phyloP scores from a whole-genome alignment of 1,140 invertebrate species.

The Macrocentrus cingulum region DNA sequence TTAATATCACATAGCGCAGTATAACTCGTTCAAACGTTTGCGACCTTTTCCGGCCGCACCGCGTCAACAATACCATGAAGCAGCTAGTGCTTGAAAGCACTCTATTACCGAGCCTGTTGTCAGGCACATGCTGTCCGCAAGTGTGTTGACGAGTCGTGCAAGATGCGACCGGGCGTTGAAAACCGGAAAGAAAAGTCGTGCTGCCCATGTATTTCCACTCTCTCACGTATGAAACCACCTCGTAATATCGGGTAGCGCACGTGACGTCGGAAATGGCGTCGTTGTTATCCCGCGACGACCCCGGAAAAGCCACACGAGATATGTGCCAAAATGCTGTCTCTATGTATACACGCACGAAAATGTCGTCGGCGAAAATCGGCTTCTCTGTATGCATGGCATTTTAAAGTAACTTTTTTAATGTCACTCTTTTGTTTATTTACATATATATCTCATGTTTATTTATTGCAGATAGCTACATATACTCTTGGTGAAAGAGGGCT shows the following conservation, averaged over 20 bases:
- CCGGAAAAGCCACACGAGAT: conserved; percentile 22
- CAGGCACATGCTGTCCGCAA: background rate
- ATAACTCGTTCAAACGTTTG: background rate
- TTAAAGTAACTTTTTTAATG: conserved; percentile 49
- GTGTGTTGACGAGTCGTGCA: background rate
- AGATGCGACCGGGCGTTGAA: no score
- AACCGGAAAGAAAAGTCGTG: no score
- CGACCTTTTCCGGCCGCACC: background rate
- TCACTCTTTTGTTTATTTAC: no score
- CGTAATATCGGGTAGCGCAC: conserved; percentile 26
- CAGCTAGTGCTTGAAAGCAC: no score
- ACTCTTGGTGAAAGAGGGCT: no score
- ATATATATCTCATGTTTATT: no score
- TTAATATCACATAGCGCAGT: no score
- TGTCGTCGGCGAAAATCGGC: conserved; percentile 27
- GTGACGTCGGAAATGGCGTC: conserved; percentile 23
- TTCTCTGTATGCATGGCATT: conserved; percentile 50
- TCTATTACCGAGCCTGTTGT: no score
- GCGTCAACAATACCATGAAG: background rate
- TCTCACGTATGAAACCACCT: conserved; percentile 23
- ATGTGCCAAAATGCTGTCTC: conserved; percentile 17
- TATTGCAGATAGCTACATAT: no score
- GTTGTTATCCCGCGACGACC: conserved; percentile 24
- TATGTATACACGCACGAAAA: conserved; percentile 4
- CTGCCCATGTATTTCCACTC: background rate